Base-by-base conservation (phyloP, 2,888 invertebrate genomes). In the Temnothorax ravouxi region DNA sequence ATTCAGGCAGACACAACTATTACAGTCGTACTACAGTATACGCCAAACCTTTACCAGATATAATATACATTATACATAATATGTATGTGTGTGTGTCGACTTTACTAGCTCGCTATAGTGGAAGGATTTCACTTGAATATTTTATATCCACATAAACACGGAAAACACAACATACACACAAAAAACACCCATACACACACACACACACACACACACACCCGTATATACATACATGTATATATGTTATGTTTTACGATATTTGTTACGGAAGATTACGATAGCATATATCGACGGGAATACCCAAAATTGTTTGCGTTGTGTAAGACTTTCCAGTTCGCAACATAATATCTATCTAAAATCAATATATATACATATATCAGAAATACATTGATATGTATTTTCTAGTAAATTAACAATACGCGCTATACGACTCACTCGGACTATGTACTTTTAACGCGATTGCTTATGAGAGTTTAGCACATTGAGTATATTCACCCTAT, bases 1-100 rank as follows among this genome's bases (percentile, higher is more conserved):
- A 80, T 86, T 84, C 83, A 86, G 81, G 66, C 59, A 54, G 47
- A 82, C 76, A 67, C 83, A 85, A 88, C 52, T 84, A 89, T 80
- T 88, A 80, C 69, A 86, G 75, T 87, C 87, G 86, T 88, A 86
- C 18, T 72, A 34, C 85, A 84, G 86, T 89, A 90, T 88, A 90
- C 87, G 87, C 85, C 86, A 85, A 64, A 84, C 87, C 84, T 86
- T 59, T 85, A 87, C 69, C 77, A 84, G 72, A 67, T 82, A 69
- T 80, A 84, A 84, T 89, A 87, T 56, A 71, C 56, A 64, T 69
- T 76, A 84, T 69, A 84, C 88, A 86, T 88, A 88, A 84, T 71
- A 34, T 87, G 74, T 87, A 86, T 84, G 72, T 84, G 38, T 41
- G 11, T 59, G 34, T 76, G 67, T 79, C 29, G 44, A 84, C 84